phyloP scores from a whole-genome alignment of 2,888 invertebrate species.

The Psylliodes chrysocephalus region DNA sequence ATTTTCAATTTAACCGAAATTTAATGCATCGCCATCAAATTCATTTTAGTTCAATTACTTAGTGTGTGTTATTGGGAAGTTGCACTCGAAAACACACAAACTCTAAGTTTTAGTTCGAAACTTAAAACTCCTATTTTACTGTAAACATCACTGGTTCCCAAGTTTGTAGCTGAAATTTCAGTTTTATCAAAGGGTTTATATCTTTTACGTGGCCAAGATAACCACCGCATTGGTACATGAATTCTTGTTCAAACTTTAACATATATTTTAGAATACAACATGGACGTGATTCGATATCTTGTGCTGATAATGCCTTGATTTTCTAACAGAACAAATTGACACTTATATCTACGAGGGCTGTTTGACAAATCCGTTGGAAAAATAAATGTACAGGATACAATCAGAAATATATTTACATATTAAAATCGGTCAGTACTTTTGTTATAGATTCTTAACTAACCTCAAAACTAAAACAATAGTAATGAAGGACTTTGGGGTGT shows the following conservation, averaged over 20 bases:
- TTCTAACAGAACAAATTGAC: no score
- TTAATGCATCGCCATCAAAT: neutral
- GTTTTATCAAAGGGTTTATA: constrained; percentile 14
- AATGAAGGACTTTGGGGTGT: no score
- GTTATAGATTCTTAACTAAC: no score
- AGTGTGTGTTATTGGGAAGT: neutral
- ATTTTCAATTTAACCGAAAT: constrained; percentile 7
- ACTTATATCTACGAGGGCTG: no score
- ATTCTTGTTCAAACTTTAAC: neutral
- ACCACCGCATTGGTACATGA: neutral
- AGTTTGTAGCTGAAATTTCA: constrained; percentile 11
- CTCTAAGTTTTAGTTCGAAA: constrained; percentile 3
- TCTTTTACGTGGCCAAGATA: constrained; percentile 4
- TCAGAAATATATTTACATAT: no score
- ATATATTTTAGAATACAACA: neutral
- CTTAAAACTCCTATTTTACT: constrained; percentile 2
- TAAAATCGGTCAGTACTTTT: no score
- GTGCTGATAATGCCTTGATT: neutral
- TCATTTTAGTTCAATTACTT: constrained; percentile 9
- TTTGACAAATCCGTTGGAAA: no score
- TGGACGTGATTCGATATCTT: neutral
- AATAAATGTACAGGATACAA: no score
- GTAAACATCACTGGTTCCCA: neutral
- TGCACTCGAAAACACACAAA: constrained; percentile 5
- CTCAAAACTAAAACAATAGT: no score